Evolutionary conservation across 2,888 invertebrate genomes (phyloP).

Genomic region (Cheilosia urbana): DNA sequence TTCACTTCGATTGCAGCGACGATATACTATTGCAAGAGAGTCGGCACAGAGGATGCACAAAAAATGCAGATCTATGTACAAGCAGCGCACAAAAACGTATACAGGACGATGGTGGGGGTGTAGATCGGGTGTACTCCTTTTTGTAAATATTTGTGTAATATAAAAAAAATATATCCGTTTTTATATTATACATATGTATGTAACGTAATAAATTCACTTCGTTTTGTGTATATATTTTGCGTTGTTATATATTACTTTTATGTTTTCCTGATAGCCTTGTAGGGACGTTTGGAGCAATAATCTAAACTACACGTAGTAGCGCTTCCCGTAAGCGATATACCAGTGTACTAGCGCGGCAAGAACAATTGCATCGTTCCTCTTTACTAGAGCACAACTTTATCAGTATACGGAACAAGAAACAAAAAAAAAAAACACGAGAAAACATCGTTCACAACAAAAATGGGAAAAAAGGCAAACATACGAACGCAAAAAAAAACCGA

Average conservation of each 20-base stretch:
- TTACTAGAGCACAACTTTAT: conserved; percentile 56
- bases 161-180: neutral
- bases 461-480: conserved; percentile 32
- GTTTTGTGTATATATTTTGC: conserved; percentile 1
- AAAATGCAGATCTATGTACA: conserved; percentile 37
- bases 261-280: conserved; percentile 31
- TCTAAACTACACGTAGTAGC: conserved; percentile 47
- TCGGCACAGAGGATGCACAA: conserved; percentile 12
- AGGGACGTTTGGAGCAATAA: conserved; percentile 32
- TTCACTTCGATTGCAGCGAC: conserved; percentile 36
- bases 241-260: conserved; percentile 11
- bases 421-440: conserved; percentile 50
- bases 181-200: neutral
- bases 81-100: conserved; percentile 7
- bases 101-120: conserved; percentile 7
- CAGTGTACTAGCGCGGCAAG: conserved; percentile 42
- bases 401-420: conserved; percentile 36
- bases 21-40: conserved; percentile 35
- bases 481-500: conserved; percentile 29
- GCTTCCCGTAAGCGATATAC: conserved; percentile 38
- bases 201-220: neutral
- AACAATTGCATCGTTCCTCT: conserved; percentile 46
- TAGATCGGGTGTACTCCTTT: conserved; percentile 10
- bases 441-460: conserved; percentile 70
- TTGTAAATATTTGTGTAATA: conserved; percentile 48